Conservation (phyloP, 2,113 vertebrate genomes). For the Hipposideros armiger region DNA sequence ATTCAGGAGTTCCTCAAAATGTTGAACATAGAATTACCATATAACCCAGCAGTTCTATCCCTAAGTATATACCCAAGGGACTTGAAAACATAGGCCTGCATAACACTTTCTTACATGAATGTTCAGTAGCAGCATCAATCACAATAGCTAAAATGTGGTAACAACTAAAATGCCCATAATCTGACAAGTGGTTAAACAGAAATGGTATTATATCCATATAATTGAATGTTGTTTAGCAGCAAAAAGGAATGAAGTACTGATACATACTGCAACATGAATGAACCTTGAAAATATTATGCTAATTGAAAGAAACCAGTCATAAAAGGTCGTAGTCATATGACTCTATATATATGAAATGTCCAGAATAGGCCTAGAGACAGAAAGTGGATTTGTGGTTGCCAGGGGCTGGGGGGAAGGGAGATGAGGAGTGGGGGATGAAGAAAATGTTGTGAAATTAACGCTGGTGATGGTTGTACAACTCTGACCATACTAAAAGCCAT, state of each 20-base stretch:
- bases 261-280: not conserved
- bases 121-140: not conserved
- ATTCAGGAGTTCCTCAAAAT: not conserved
- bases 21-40: not conserved
- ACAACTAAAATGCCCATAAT: not conserved
- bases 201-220: not conserved
- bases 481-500: not conserved
- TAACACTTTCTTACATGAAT: not conserved
- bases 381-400: not conserved
- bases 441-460: conserved; percentile 10
- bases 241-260: not conserved
- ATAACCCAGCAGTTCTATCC: not conserved
- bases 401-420: not conserved
- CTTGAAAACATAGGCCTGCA: not conserved
- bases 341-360: not conserved
- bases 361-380: not conserved
- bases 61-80: not conserved
- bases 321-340: not conserved
- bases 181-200: not conserved
- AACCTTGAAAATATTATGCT: not conserved
- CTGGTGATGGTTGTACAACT: not conserved
- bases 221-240: not conserved
- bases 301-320: not conserved
- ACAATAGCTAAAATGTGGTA: not conserved
- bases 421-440: not conserved